Evolutionary conservation across 2,888 invertebrate species (phyloP), one percentile per base, ranked within the genome.

Genomic region (Muscina levida): DNA sequence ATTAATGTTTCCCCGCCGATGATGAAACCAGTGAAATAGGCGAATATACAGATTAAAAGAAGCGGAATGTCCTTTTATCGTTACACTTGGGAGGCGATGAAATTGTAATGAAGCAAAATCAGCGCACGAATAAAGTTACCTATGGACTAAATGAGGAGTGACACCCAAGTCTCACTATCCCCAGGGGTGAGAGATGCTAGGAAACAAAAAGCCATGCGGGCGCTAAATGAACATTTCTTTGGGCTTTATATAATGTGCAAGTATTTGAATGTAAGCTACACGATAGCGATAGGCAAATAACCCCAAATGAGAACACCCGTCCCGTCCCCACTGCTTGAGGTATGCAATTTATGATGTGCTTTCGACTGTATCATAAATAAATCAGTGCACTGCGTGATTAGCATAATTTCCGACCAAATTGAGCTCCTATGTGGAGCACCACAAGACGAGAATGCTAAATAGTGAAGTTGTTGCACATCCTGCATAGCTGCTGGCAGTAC

Each of bases 321-420:
- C 48, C 15, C 48, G 17, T 48, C 15, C 15, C 17, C 48, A 26
- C 37, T 57, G 10, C 31, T 22, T 39, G 59, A 3, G 39, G 11
- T 17, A 39, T 17, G 37, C 31, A 76, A 83, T 84, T 84, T 83
- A 84, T 77, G 82, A 83, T 82, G 84, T 83, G 83, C 84, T 79
- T 73, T 81, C 75, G 79, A 72, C 82, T 67, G 68, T 77, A 59
- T 77, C 79, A 84, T 84, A 84, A 83, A 84, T 83, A 84, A 82
- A 83, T 83, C 82, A 84, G 83, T 67, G 48, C 53, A 24, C 56
- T 59, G 72, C 68, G 68, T 76, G 80, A 84, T 84, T 84, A 84
- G 84, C 84, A 84, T 84, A 84, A 84, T 84, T 83, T 84, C 82
- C 84, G 79, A 83, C 83, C 83, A 82, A 80, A 82, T 74, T 72